phyloP scores from a whole-genome alignment of 2,797 vertebrate species.

The Sternarchorhynchus goeldii region DNA sequence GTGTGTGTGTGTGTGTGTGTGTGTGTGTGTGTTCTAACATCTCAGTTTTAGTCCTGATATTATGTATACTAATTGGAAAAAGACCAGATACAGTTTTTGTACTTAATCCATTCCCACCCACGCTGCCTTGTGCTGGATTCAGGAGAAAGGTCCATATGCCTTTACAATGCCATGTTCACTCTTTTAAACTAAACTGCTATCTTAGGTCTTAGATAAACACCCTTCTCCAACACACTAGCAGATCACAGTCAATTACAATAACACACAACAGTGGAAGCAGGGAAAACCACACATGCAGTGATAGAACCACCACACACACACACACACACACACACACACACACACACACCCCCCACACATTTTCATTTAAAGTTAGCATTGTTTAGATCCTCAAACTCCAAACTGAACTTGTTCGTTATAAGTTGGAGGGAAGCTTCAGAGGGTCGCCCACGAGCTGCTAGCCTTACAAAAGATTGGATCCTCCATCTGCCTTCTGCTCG shows the following conservation, averaged over 20 bases:
- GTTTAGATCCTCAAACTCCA: background rate
- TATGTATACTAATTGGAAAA: background rate
- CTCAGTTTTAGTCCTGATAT: conserved; percentile 2
- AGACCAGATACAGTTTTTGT: background rate
- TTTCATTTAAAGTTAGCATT: background rate
- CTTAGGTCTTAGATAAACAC: background rate
- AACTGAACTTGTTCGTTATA: background rate
- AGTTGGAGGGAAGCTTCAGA: background rate
- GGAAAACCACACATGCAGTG: background rate
- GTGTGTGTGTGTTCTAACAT: conserved; percentile 1
- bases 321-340: background rate
- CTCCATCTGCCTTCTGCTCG: background rate
- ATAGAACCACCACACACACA: background rate
- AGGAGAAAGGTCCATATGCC: background rate
- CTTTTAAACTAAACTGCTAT: background rate
- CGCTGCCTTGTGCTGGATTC: background rate
- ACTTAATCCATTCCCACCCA: background rate
- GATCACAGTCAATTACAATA: background rate
- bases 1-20: background rate
- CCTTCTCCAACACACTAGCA: background rate
- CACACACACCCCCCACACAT: background rate
- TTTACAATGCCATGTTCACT: background rate
- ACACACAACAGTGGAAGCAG: background rate
- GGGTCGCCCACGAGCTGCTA: background rate
- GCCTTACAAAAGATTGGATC: background rate